A percentile compares a stretch with the other conserved stretches of the same genome.
phyloP scores from a whole-genome alignment of 2,113 vertebrate genomes.

The Glaucomys volans region DNA sequence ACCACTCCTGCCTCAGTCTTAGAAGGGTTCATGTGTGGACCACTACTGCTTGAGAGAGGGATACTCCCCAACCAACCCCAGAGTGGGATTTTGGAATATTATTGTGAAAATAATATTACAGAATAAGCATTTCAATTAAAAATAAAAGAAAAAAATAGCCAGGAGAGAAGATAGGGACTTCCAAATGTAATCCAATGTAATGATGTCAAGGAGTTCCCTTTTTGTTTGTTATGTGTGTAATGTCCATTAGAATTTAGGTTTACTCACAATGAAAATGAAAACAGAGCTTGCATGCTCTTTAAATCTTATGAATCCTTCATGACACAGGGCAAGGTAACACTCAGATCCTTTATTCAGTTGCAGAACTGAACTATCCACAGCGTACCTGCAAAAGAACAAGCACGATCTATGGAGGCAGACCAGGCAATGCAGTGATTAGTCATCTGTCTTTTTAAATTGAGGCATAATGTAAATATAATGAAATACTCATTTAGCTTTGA shows the following conservation, averaged over 20 bases:
- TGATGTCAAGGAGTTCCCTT: neutral
- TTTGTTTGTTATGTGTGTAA: neutral
- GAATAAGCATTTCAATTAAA: neutral
- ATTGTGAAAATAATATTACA: neutral
- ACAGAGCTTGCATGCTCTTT: neutral
- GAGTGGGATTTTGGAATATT: neutral
- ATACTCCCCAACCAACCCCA: neutral
- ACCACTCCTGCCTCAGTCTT: neutral
- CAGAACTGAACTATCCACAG: neutral
- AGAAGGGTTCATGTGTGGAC: neutral
- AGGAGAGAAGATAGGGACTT: neutral
- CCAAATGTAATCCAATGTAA: neutral
- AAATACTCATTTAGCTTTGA: neutral
- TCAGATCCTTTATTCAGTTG: neutral
- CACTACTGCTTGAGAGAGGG: neutral
- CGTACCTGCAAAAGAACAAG: neutral
- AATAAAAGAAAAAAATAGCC: neutral
- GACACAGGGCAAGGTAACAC: neutral
- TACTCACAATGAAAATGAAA: neutral
- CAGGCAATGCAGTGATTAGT: neutral
- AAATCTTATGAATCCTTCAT: neutral
- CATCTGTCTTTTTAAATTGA: neutral
- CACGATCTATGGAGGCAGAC: neutral
- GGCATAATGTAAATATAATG: neutral
- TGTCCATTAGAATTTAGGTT: neutral